These are phyloP conservation scores for Tamandua tetradactyla DNA, from an alignment of 2,797 vertebrate species.

Conservation along the genomic window DNA sequence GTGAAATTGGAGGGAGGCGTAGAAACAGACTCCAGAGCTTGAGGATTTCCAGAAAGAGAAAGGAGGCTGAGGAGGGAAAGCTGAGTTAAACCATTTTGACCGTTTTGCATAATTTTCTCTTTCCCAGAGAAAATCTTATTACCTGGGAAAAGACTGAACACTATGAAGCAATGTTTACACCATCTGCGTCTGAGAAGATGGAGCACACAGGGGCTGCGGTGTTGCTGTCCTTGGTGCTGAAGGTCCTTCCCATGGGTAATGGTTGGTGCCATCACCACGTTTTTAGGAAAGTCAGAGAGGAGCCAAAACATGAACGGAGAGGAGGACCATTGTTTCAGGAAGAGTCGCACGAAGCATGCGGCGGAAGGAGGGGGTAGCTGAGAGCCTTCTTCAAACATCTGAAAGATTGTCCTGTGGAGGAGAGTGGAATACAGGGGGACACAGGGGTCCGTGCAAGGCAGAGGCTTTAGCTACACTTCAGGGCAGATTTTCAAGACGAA, in stretches of 20 bases:
- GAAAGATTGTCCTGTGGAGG: not conserved
- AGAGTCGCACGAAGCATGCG: not conserved
- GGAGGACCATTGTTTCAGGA: not conserved
- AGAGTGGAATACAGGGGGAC: not conserved
- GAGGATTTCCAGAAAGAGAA: not conserved
- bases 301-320: not conserved
- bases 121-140: not conserved
- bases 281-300: not conserved
- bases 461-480: not conserved
- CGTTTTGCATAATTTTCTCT: not conserved
- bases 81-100: not conserved
- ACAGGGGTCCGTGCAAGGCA: no score
- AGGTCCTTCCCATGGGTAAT: not conserved
- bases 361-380: not conserved
- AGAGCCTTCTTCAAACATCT: not conserved
- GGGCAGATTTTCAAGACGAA: not conserved
- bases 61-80: not conserved
- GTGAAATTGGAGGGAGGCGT: no score
- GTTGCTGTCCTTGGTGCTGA: not conserved
- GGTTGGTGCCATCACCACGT: not conserved
- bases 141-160: not conserved
- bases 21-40: not conserved
- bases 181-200: not conserved
- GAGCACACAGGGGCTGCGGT: rapidly evolving
- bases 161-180: no score